Evolutionary conservation across 2,113 vertebrate species (phyloP).

Genomic region (Sterrhoptilus dennistouni): DNA sequence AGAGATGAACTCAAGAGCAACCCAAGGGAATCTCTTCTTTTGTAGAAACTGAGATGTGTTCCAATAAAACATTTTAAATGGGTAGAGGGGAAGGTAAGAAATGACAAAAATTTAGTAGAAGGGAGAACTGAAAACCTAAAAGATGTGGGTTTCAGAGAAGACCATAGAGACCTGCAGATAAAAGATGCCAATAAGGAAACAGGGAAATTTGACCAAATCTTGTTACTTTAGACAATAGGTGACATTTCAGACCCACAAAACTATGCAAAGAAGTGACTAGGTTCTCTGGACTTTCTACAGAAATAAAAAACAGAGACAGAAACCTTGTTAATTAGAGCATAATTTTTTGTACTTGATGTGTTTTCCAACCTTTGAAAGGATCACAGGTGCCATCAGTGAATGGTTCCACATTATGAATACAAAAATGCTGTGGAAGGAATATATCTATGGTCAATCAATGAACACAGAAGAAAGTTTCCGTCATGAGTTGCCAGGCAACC

Average conservation of each 20-base stretch:
- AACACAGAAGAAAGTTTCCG: background rate
- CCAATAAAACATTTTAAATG: background rate
- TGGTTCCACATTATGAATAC: background rate
- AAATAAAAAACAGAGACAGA: background rate
- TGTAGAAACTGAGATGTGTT: background rate
- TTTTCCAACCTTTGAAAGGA: slow-evolving; percentile 1
- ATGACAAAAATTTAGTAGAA: background rate
- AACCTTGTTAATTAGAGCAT: background rate
- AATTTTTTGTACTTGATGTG: background rate
- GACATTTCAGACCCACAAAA: background rate
- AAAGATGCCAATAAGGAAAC: background rate
- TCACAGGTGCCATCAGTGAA: background rate
- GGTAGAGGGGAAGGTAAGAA: background rate
- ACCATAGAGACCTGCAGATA: background rate
- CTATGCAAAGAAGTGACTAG: background rate
- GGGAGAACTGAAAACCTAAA: background rate
- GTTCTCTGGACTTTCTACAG: background rate
- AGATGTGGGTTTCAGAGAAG: background rate
- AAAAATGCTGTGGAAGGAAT: background rate
- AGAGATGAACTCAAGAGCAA: background rate
- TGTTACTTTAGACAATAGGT: background rate
- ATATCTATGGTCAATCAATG: background rate
- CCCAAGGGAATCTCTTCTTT: background rate
- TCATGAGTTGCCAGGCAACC: background rate
- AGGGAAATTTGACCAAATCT: background rate